Percentiles rank a stretch among this genome's conserved stretches.
These are phyloP conservation scores for Cacatua alba DNA, from an alignment of 2,113 vertebrate genomes.

Conservation along the genomic window DNA sequence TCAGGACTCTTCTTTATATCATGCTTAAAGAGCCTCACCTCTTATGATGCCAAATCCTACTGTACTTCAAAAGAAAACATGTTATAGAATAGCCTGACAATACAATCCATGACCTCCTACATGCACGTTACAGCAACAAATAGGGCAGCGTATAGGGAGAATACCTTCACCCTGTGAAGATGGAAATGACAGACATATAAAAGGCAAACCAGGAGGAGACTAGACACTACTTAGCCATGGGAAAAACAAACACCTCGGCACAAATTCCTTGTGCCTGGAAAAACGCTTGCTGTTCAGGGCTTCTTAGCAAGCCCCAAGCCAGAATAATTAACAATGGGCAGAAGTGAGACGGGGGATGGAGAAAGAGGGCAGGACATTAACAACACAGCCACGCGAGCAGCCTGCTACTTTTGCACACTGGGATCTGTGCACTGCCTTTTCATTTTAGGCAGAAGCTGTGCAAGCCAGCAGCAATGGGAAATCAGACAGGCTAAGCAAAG, in stretches of 20 bases:
- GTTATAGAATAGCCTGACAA: background rate
- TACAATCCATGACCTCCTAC: rapidly evolving
- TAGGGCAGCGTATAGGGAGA: background rate
- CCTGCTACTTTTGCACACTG: background rate
- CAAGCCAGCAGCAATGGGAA: slow-evolving; percentile 1
- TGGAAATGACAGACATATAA: background rate
- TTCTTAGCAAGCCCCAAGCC: background rate
- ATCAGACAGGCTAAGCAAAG: background rate
- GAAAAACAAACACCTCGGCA: background rate
- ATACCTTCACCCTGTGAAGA: background rate
- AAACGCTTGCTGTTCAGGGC: background rate
- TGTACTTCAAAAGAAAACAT: background rate
- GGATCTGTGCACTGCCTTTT: background rate
- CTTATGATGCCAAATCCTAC: background rate
- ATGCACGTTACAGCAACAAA: background rate
- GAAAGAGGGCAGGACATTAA: slow-evolving; percentile 36
- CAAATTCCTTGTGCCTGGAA: background rate
- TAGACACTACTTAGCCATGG: background rate
- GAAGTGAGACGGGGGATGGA: background rate
- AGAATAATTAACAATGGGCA: background rate
- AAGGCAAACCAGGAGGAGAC: background rate
- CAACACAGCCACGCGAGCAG: background rate
- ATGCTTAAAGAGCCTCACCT: background rate
- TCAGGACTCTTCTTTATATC: background rate
- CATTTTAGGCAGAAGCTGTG: background rate